These are phyloP conservation scores for Pangasius mekongensis DNA, from an alignment of 2,797 vertebrate genomes.

Conservation along the genomic window DNA sequence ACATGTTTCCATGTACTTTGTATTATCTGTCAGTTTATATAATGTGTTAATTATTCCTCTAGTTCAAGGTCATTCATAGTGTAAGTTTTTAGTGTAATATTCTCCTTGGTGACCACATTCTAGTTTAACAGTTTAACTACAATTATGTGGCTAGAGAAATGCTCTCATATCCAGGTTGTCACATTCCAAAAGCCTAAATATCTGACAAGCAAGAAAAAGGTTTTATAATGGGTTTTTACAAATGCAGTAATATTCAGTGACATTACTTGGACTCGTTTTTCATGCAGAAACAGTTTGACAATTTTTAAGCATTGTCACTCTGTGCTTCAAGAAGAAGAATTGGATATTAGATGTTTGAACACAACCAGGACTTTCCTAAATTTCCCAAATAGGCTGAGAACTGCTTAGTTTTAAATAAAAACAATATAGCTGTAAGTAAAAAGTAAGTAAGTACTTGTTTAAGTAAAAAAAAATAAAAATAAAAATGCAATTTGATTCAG, in stretches of 20 bases:
- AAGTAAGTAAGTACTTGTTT: background rate
- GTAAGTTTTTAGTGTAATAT: background rate
- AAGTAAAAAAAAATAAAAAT: background rate
- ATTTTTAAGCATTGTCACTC: conserved; percentile 41
- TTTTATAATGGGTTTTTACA: conserved; percentile 40
- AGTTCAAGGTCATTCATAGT: background rate
- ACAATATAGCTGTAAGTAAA: background rate
- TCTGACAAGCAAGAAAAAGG: background rate
- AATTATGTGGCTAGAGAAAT: conserved; percentile 1
- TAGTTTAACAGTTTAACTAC: background rate
- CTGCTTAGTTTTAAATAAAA: background rate
- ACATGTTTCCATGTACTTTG: background rate
- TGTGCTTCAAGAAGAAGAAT: conserved; percentile 43
- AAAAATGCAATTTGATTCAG: background rate
- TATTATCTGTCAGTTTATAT: background rate
- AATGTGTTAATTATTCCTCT: background rate
- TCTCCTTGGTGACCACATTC: background rate
- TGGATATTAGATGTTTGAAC: background rate
- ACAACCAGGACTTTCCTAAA: background rate
- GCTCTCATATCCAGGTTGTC: background rate
- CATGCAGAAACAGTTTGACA: conserved; percentile 31
- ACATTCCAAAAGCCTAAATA: background rate
- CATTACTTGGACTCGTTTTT: conserved; percentile 34
- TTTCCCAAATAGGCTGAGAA: background rate
- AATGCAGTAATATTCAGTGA: conserved; percentile 31